Evolutionary conservation across 2,797 vertebrate species (phyloP).

Genomic region (Gouania willdenowi): DNA sequence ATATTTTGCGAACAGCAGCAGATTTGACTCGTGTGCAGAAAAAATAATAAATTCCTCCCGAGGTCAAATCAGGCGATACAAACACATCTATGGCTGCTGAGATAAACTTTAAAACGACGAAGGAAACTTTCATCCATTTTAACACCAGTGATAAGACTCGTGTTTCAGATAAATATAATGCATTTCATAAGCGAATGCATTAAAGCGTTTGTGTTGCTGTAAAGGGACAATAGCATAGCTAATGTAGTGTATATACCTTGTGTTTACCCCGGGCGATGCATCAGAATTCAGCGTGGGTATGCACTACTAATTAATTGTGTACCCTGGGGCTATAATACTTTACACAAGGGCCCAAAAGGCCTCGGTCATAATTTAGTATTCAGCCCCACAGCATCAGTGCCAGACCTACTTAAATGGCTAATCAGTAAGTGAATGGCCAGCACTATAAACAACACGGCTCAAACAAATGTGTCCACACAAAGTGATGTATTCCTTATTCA

Average conservation of each 20-base stretch:
- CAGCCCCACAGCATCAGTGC: conserved; percentile 19
- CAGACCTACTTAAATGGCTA: conserved; percentile 32
- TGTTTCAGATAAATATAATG: conserved; percentile 39
- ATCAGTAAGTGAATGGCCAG: conserved; percentile 35
- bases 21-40: no score
- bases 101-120: conserved; percentile 12
- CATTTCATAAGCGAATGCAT: conserved; percentile 37
- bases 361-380: conserved; percentile 40
- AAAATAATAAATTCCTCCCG: conserved; percentile 31
- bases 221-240: conserved; percentile 29
- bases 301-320: conserved; percentile 47
- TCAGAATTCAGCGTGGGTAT: conserved; percentile 36
- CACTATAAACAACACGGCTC: conserved; percentile 30
- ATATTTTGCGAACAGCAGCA: no score
- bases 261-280: conserved; percentile 30
- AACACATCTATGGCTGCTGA: conserved; percentile 6
- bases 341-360: conserved; percentile 26
- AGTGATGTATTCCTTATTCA: conserved; percentile 22
- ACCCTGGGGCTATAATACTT: conserved; percentile 29
- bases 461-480: conserved; percentile 16
- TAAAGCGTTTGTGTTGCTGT: conserved; percentile 41
- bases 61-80: conserved; percentile 3
- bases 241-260: conserved; percentile 13
- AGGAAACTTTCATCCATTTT: conserved; percentile 21
- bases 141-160: no score